A percentile compares a stretch with the other conserved stretches of the same genome.
These are phyloP conservation scores for Rhinatrema bivittatum DNA, from an alignment of 2,797 vertebrate genomes.

Conservation along the genomic window DNA sequence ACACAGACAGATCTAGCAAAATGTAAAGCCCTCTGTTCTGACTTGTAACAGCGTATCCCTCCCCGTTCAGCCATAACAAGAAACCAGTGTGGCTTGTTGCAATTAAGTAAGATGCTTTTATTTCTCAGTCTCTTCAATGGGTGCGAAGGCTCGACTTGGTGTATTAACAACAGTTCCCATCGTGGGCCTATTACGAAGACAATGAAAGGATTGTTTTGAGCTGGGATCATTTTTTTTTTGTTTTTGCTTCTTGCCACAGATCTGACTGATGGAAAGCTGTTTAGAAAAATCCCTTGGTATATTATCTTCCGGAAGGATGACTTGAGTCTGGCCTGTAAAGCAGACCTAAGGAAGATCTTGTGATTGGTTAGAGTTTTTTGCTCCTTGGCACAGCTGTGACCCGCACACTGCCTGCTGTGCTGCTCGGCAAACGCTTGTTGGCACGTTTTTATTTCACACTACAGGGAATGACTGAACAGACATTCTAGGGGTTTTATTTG, in stretches of 20 bases:
- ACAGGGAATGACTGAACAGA: conserved; percentile 57
- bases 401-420: conserved; percentile 38
- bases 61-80: background rate
- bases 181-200: background rate
- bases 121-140: background rate
- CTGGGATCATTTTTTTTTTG: background rate
- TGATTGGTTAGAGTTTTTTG: conserved; percentile 24
- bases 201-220: background rate
- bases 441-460: conserved; percentile 60
- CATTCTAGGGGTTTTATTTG: conserved; percentile 60
- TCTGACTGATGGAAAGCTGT: conserved; percentile 4
- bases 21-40: conserved; percentile 6
- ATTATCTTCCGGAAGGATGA: background rate
- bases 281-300: background rate
- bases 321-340: conserved; percentile 12
- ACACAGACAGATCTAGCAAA: no score
- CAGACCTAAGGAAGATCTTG: conserved; percentile 45
- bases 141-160: background rate
- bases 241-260: background rate
- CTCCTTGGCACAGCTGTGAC: conserved; percentile 43
- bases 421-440: conserved; percentile 49
- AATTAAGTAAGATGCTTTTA: background rate
- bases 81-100: background rate
- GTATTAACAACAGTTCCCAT: conserved; percentile 3
- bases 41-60: conserved; percentile 4